phyloP scores from a whole-genome alignment of 2,113 vertebrate genomes.

The Amphiprion percula region DNA sequence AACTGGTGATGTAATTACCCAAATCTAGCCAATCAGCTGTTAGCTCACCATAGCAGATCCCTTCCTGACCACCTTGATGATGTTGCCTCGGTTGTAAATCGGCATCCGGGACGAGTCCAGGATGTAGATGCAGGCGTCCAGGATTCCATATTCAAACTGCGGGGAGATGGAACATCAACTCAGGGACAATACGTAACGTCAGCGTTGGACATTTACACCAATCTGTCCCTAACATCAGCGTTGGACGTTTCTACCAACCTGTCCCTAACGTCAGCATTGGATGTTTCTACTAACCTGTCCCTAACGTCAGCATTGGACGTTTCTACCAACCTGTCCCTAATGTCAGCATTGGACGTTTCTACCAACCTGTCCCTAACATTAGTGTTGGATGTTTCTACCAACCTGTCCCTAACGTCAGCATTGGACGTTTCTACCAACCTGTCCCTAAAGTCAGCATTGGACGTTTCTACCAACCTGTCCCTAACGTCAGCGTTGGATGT shows the following conservation, averaged over 20 bases:
- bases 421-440: too few relatives aligned
- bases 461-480: too few relatives aligned
- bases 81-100: constrained; percentile 85
- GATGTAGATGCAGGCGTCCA: constrained; percentile 91
- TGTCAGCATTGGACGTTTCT: constrained; percentile 3
- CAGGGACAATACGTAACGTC: too few relatives aligned
- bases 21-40: not conserved
- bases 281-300: too few relatives aligned
- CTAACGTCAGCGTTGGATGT: too few relatives aligned
- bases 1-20: not conserved
- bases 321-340: constrained; percentile 87
- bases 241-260: too few relatives aligned
- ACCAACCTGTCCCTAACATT: constrained; percentile 87
- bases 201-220: too few relatives aligned
- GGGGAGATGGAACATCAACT: not conserved
- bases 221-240: too few relatives aligned
- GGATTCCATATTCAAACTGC: constrained; percentile 90
- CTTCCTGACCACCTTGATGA: constrained; percentile 87
- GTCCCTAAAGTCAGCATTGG: too few relatives aligned
- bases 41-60: constrained; percentile 90
- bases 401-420: too few relatives aligned
- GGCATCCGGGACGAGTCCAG: constrained; percentile 89
- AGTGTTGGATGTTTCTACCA: too few relatives aligned
- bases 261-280: not conserved
- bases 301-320: constrained; percentile 8